phyloP scores from a whole-genome alignment of 2,113 vertebrate genomes.

The Craseonycteris thonglongyai region DNA sequence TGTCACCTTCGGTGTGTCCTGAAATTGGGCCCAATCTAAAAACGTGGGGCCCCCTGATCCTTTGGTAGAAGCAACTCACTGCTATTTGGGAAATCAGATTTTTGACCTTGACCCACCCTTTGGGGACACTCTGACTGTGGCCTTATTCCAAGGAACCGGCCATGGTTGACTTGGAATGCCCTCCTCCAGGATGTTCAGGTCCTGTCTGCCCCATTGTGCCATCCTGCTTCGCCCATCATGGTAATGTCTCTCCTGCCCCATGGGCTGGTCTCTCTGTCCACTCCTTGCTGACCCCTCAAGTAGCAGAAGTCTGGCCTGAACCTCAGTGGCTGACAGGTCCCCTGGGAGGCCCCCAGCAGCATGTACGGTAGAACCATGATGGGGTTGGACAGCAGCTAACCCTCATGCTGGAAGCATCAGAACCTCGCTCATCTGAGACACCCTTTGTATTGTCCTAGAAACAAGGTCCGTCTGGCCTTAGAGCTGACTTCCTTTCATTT shows the following conservation, averaged over 20 bases:
- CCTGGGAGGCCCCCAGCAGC: not conserved
- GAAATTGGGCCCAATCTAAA: not conserved
- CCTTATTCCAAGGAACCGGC: not conserved
- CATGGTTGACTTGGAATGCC: not conserved
- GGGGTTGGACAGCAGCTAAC: no score
- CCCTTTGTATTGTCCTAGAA: not conserved
- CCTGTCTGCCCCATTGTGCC: not conserved
- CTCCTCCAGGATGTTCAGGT: not conserved
- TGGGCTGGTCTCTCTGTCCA: not conserved
- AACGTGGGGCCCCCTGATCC: not conserved
- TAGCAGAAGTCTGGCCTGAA: not conserved
- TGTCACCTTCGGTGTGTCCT: not conserved
- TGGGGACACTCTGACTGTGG: not conserved
- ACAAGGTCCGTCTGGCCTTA: not conserved
- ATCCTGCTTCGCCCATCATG: no score
- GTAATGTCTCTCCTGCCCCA: not conserved
- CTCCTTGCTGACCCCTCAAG: not conserved
- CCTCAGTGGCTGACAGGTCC: not conserved
- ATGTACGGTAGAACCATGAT: not conserved
- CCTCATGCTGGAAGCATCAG: not conserved
- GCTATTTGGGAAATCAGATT: not conserved
- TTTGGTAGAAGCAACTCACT: not conserved
- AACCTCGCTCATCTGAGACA: not conserved
- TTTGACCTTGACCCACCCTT: not conserved
- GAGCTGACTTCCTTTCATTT: not conserved